Evolutionary conservation across 2,113 vertebrate species (phyloP).

Genomic region (Heterotilapia buettikoferi): DNA sequence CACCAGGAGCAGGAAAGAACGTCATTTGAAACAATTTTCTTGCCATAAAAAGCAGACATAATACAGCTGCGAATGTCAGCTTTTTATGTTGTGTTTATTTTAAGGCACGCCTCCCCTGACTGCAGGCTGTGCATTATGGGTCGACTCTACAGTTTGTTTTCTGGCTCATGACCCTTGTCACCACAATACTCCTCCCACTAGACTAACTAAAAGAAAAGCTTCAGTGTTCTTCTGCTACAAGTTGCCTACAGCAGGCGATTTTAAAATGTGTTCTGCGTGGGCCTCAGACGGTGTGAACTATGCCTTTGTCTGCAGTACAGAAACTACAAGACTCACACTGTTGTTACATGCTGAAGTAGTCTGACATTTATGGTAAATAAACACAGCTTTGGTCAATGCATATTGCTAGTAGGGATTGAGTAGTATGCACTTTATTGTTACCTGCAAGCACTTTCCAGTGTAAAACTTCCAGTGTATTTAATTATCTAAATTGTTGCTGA

Average conservation of each 20-base stretch:
- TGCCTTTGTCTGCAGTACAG: neutral
- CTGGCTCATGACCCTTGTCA: neutral
- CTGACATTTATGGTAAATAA: neutral
- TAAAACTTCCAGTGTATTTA: neutral
- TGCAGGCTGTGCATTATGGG: neutral
- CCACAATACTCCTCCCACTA: neutral
- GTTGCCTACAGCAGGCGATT: neutral
- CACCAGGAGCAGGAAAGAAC: neutral
- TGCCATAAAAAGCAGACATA: neutral
- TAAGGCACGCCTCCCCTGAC: neutral
- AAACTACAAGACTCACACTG: neutral
- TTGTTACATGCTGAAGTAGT: neutral
- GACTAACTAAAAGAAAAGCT: slow-evolving; percentile 7
- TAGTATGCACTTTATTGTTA: neutral
- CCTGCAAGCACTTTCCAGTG: neutral
- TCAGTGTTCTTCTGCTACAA: slow-evolving; percentile 3
- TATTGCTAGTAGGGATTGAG: neutral
- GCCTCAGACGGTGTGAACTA: neutral
- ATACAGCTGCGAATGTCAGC: neutral
- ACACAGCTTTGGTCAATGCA: neutral
- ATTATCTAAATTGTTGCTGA: neutral
- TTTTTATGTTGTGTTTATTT: neutral
- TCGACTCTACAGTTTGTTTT: neutral
- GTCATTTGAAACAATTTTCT: neutral
- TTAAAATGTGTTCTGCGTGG: neutral